Evolutionary conservation across 2,888 invertebrate genomes (phyloP), one percentile per base, ranked within the genome.

Genomic region (Agriopis aurantiaria): DNA sequence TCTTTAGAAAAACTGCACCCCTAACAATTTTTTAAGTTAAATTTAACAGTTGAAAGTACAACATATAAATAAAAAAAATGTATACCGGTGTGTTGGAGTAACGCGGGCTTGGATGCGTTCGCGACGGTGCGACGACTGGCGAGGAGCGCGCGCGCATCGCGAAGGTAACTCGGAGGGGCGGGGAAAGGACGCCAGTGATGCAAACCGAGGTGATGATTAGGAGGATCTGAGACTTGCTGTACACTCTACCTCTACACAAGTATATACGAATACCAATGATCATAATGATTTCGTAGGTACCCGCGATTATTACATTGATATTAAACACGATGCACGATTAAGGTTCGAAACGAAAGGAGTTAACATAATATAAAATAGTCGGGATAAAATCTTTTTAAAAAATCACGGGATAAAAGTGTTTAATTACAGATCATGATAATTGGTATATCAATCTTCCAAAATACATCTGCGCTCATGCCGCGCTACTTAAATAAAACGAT

Each of bases 101-200:
- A 68, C 69, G 66, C 73, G 66, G 10, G 65, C 49, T 64, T 59
- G 63, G 74, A 75, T 73, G 75, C 69, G 75, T 68, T 71, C 73
- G 72, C 68, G 60, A 62, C 77, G 75, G 75, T 69, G 66, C 71
- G 73, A 68, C 69, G 72, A 77, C 77, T 77, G 77, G 33, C 72
- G 66, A 14, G 10, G 51, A 41, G 67, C 74, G 74, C 67, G 4
- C 55, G 68, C 75, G 77, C 75, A 69, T 75, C 77, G 65, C 58
- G 71, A 74, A 74, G 75, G 74, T 74, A 73, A 68, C 75, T 71
- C 75, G 71, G 75, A 17, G 73, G 75, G 75, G 77, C 74, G 73
- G 75, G 72, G 72, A 72, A 62, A 58, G 62, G 61, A 67, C 61
- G 49, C 61, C 58, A 33, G 67, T 71, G 68, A 59, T 58, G 71